Base-by-base conservation (phyloP, 1,140 invertebrate species). In the Trinorchestia longiramus region DNA sequence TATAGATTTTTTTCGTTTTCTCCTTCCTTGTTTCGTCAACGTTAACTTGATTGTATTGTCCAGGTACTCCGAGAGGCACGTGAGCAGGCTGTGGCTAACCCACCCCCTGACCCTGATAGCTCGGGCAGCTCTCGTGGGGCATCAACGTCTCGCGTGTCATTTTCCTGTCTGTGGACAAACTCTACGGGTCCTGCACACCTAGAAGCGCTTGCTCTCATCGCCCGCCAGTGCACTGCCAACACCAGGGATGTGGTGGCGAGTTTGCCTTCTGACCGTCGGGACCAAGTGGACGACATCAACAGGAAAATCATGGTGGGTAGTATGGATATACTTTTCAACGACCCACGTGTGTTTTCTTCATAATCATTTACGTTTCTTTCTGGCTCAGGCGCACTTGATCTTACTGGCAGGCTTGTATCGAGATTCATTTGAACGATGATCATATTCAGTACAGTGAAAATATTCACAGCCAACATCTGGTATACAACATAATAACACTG, bases 51-150 rank as follows among this genome's bases (percentile, higher is more conserved):
- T 77, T 77, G 43, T 43, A 28, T 90, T 11, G 15, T 42, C 3
- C 92, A 94, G 92, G 92, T 94, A 44, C 43, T 94, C 0, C 43
- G 44, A 94, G 92, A 94, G 40, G 92, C 92, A 11, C 43, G 92
- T 28, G 92, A 94, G 43, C 92, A 94, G 40, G 92, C 92, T 40
- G 92, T 94, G 40, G 92, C 92, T 40, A 94, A 94, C 43, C 92
- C 92, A 8, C 43, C 92, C 36, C 92, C 92, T 17, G 44, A 43
- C 44, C 92, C 36, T 43, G 92, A 94, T n/a, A 47, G 92, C 40
- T 44, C 92, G 41, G 36, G 43, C 92, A 47, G 40, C 92, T 43
- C 92, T 19, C 4, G 43, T 11, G 40, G 36, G 19, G 44, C 41
- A 8, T 47, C 92, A n/a, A 47, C 92, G 8, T 45, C 92, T 6